Evolutionary conservation across 64 coral and sea anemone species (phyloP).

Genomic region (Hydrozoanthus tunicans): DNA sequence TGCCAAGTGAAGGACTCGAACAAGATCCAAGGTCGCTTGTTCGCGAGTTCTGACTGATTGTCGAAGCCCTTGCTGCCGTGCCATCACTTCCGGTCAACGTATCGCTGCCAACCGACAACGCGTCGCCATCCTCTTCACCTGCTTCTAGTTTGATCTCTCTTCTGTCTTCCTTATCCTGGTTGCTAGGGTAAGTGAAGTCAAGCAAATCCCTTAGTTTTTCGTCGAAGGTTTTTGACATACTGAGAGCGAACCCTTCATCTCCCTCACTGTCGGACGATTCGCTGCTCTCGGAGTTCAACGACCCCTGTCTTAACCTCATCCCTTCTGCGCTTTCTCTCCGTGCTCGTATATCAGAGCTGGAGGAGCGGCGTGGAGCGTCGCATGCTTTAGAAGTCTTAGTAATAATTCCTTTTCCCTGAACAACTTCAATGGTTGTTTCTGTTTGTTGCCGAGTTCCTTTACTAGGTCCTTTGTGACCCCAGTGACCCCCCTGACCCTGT

Average conservation of each 20-base stretch:
- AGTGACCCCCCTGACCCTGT: slow-evolving; percentile 4
- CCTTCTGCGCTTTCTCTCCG: slow-evolving; percentile 76
- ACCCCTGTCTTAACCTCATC: slow-evolving; percentile 38
- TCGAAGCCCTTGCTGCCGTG: slow-evolving; percentile 17
- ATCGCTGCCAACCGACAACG: slow-evolving; percentile 57
- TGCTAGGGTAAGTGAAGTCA: slow-evolving; percentile 58
- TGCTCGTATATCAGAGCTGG: slow-evolving; percentile 75
- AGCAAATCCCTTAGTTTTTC: slow-evolving; percentile 89
- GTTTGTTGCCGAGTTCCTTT: slow-evolving; percentile 35
- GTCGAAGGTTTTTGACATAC: slow-evolving; percentile 95
- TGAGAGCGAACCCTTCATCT: slow-evolving; percentile 63
- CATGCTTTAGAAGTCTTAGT: slow-evolving; percentile 35
- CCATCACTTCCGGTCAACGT: slow-evolving; percentile 40
- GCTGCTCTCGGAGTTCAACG: slow-evolving; percentile 77
- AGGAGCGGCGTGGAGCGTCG: slow-evolving; percentile 64
- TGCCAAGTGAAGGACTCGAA: slow-evolving; percentile 11
- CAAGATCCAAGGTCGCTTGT: slow-evolving; percentile 18
- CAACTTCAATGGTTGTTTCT: slow-evolving; percentile 69
- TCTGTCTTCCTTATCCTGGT: background rate
- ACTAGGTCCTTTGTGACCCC: slow-evolving; percentile 1
- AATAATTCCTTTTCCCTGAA: slow-evolving; percentile 71
- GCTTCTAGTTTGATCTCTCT: slow-evolving; percentile 19
- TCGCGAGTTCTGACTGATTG: background rate
- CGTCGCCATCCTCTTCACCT: slow-evolving; percentile 38
- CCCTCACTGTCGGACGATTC: slow-evolving; percentile 82